Evolutionary conservation across 2,888 invertebrate genomes (phyloP), one percentile per base, ranked within the genome.

Genomic region (Therioaphis trifolii): DNA sequence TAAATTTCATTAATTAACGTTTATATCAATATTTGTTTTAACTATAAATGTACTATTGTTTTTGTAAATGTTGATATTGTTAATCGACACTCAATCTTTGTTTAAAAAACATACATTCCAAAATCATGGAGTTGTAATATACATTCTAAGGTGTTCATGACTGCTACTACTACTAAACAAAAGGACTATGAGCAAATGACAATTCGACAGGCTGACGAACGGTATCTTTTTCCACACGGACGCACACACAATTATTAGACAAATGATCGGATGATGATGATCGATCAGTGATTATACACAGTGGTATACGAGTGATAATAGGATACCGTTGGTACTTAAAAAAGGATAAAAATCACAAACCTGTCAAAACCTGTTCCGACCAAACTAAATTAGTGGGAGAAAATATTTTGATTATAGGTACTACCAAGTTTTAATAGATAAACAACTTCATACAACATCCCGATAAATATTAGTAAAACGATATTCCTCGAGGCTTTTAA

Each of bases 181-280:
- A 66, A 52, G 11, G 0, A 24, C 35, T 66, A 12, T 9, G 24
- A 5, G 24, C 12, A 68, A 68, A 35, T n/a, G n/a, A n/a, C 68
- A 15, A 78, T 78, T 78, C 18, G 29, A 68, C 18, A 78, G n/a
- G 24, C 40, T 9, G 9, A n/a, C 18, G 27, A 78, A 78, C 68
- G 68, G 68, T 68, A 78, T 55, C 11, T n/a, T 74, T 82, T 82
- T 82, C 79, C 72, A 82, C 63, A 49, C n/a, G 63, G 35, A 80
- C 63, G 61, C 80, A 12, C 78, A 82, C 72, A 82, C 4, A 63
- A 68, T 78, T 40, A 55, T 40, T 35, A 35, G 49, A 68, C 24
- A 52, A 66, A 52, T 68, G 40, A 46, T 68, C 52, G 5, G 11
- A 29, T 49, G 40, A 66, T 15, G 49, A 66, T 11, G 21, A 21